A percentile compares a stretch with the other conserved stretches of the same genome.
Conservation (phyloP, 2,888 invertebrate genomes). For the Automeris io region DNA sequence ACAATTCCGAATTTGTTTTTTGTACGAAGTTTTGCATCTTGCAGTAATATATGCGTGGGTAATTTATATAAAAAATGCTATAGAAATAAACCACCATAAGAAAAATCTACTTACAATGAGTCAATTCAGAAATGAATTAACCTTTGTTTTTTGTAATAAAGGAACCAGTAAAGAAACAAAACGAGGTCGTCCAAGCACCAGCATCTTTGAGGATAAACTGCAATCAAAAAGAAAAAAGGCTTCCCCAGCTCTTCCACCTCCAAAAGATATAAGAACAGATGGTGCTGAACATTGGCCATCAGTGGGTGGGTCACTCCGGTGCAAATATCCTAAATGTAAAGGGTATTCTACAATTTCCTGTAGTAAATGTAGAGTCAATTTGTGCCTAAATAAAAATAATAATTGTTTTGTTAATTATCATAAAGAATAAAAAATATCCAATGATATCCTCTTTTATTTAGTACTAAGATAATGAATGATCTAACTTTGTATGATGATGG, state of each 20-base stretch:
- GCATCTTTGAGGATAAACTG: slow-evolving; percentile 30
- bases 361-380: slow-evolving; percentile 33
- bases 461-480: slow-evolving; percentile 17
- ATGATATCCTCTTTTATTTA: slow-evolving; percentile 23
- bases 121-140: slow-evolving; percentile 30
- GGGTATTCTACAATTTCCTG: slow-evolving; percentile 37
- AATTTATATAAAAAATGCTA: slow-evolving; percentile 26
- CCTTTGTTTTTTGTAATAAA: slow-evolving; percentile 36
- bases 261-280: slow-evolving; percentile 39
- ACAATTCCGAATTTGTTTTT: no score
- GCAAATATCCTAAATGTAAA: slow-evolving; percentile 38
- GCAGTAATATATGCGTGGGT: slow-evolving; percentile 32
- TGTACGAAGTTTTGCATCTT: slow-evolving; percentile 31
- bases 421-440: slow-evolving; percentile 23
- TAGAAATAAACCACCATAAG: slow-evolving; percentile 29
- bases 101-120: slow-evolving; percentile 34
- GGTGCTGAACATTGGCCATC: slow-evolving; percentile 38
- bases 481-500: slow-evolving; percentile 16
- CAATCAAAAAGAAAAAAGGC: slow-evolving; percentile 32
- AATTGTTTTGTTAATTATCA: slow-evolving; percentile 33
- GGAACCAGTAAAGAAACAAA: slow-evolving; percentile 31
- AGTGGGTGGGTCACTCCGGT: slow-evolving; percentile 36
- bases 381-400: slow-evolving; percentile 31
- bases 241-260: slow-evolving; percentile 34
- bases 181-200: slow-evolving; percentile 34